These are phyloP conservation scores for Chrysotoxum bicinctum DNA, from an alignment of 2,888 invertebrate species.

Conservation along the genomic window DNA sequence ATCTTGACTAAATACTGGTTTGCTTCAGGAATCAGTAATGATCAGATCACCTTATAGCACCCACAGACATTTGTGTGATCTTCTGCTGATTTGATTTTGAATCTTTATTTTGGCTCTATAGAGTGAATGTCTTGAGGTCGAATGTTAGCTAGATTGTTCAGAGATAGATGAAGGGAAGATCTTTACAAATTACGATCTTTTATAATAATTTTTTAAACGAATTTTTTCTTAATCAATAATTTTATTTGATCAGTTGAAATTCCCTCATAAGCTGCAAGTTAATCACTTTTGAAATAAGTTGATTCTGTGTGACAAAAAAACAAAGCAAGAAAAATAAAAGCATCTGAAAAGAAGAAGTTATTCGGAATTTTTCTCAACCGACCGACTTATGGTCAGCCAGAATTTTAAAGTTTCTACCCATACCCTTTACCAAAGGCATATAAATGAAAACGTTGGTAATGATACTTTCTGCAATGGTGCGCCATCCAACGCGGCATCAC, in stretches of 20 bases:
- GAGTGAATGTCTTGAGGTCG: constrained; percentile 19
- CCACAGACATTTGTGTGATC: constrained; percentile 54
- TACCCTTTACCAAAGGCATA: background rate
- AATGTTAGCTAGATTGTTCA: background rate
- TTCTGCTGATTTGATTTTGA: constrained; percentile 3
- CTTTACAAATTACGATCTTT: background rate
- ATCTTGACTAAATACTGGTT: constrained; percentile 40
- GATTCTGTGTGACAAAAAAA: no score
- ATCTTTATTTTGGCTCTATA: background rate
- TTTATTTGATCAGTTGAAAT: no score
- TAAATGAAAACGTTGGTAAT: background rate
- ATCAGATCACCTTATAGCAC: constrained; percentile 55
- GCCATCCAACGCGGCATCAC: constrained; percentile 35
- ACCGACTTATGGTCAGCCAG: no score
- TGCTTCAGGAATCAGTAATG: constrained; percentile 33
- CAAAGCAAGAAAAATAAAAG: no score
- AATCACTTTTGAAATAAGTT: no score
- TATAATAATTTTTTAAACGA: background rate
- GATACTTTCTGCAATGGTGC: background rate
- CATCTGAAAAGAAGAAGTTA: no score
- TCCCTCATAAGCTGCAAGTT: no score
- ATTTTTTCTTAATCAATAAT: no score
- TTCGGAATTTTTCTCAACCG: no score
- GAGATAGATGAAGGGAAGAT: background rate
- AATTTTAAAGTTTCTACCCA: no score